Conservation (phyloP, 2,113 vertebrate genomes). For the Actinemys pallida region DNA sequence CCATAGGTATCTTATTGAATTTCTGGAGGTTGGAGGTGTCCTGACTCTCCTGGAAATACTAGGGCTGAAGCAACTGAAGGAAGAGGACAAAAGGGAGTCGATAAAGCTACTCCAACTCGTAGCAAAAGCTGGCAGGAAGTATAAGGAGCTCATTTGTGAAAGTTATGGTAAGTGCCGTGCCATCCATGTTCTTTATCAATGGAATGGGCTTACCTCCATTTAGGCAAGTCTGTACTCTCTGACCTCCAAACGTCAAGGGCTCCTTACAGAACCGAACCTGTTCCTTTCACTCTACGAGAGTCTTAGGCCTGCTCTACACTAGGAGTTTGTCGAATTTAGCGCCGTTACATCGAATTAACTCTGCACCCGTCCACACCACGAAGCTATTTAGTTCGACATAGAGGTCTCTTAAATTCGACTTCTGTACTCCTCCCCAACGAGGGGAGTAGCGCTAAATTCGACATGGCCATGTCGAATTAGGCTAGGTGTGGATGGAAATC, state of each 20-base stretch:
- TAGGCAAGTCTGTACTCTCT: not conserved
- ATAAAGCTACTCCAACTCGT: slow-evolving; percentile 83
- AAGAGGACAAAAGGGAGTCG: slow-evolving; percentile 83
- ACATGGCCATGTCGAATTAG: too few species aligned
- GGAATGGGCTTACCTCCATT: not conserved
- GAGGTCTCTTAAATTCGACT: too few species aligned
- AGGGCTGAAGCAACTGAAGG: slow-evolving; percentile 76
- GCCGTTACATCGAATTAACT: too few species aligned
- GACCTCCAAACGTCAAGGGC: not conserved
- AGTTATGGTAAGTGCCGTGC: slow-evolving; percentile 76
- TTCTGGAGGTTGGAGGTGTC: slow-evolving; percentile 86
- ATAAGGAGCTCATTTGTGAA: slow-evolving; percentile 91
- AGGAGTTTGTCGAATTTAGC: too few species aligned
- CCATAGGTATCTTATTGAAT: slow-evolving; percentile 85
- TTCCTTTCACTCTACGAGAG: not conserved
- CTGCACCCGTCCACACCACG: too few species aligned
- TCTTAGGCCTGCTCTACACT: not conserved
- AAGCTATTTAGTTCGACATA: too few species aligned
- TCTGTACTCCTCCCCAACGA: too few species aligned
- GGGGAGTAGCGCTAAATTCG: too few species aligned
- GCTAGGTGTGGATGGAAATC: too few species aligned
- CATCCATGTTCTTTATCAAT: not conserved
- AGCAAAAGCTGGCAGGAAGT: slow-evolving; percentile 81
- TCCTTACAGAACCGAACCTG: not conserved
- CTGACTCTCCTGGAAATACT: slow-evolving; percentile 88